Percentiles rank a stretch among this genome's conserved stretches.
phyloP scores from a whole-genome alignment of 2,113 vertebrate genomes.

The Semicossyphus pulcher region DNA sequence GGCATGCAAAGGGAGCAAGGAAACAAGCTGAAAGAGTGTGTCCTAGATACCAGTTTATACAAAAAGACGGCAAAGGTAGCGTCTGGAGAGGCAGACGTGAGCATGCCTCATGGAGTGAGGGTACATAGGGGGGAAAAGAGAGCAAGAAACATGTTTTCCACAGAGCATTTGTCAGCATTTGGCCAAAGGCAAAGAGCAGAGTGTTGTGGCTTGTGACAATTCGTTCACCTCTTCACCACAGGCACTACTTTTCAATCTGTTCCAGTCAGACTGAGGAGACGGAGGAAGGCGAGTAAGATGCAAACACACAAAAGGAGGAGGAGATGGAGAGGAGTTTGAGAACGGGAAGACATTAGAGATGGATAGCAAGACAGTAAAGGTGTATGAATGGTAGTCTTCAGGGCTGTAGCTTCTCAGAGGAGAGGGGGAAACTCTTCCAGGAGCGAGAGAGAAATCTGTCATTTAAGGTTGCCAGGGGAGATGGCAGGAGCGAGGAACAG shows the following conservation, averaged over 20 bases:
- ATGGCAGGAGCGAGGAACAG: constrained; percentile 43
- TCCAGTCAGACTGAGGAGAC: constrained; percentile 8
- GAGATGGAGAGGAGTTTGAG: not conserved
- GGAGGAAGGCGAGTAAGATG: not conserved
- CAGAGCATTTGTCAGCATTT: constrained; percentile 48
- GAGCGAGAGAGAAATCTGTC: constrained; percentile 17
- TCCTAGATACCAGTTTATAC: constrained; percentile 12
- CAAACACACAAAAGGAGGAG: not conserved
- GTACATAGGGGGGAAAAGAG: not conserved
- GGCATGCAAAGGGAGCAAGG: constrained; percentile 29
- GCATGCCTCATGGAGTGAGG: not conserved
- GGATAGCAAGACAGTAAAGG: not conserved
- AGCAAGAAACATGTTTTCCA: not conserved
- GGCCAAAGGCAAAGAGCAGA: constrained; percentile 28
- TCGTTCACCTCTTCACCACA: constrained; percentile 13
- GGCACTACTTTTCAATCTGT: constrained; percentile 11
- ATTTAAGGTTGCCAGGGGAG: constrained; percentile 47
- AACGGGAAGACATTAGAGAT: not conserved
- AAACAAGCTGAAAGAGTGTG: constrained; percentile 12
- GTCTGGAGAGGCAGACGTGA: not conserved
- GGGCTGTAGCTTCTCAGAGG: not conserved
- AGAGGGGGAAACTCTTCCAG: not conserved
- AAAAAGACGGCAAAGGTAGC: not conserved
- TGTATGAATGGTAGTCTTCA: constrained; percentile 2
- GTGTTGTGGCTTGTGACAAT: constrained; percentile 31